Evolutionary conservation across 2,113 vertebrate species (phyloP).

Genomic region (Baryphthengus martii): DNA sequence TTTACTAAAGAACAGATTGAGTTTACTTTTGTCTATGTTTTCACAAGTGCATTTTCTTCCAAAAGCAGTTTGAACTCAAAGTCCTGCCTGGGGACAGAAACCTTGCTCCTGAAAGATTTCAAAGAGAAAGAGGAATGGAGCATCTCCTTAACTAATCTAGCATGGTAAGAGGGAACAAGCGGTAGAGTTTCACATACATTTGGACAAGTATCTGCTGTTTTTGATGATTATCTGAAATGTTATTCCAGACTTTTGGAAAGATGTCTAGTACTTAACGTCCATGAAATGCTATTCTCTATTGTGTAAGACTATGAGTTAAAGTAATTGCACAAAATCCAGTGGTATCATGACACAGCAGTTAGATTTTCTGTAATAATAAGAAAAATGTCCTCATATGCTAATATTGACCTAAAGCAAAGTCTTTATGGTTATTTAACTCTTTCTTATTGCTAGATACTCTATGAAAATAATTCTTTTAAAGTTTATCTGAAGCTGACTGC

Average conservation of each 20-base stretch:
- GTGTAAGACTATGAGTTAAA: not conserved
- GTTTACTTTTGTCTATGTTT: not conserved
- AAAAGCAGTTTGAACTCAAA: not conserved
- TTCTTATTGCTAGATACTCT: not conserved
- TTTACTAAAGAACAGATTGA: not conserved
- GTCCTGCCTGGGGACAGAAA: not conserved
- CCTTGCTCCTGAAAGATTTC: not conserved
- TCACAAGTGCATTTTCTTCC: not conserved
- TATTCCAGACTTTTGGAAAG: not conserved
- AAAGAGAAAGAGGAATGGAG: not conserved
- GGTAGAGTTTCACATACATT: not conserved
- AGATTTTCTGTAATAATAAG: not conserved
- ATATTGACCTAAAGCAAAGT: not conserved
- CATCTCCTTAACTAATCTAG: not conserved
- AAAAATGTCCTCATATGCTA: not conserved
- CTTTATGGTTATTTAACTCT: not conserved
- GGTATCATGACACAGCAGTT: not conserved
- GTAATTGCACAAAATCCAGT: not conserved
- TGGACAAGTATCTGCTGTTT: not conserved
- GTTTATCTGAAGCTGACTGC: not conserved
- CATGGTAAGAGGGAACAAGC: not conserved
- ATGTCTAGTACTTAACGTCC: not conserved
- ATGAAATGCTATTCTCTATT: not conserved
- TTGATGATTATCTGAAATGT: not conserved
- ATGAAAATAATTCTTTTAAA: not conserved